Evolutionary conservation across 30 jellyfish, hydroid and myxozoan genomes (phyloP).

Genomic region (Mastigias papua): DNA sequence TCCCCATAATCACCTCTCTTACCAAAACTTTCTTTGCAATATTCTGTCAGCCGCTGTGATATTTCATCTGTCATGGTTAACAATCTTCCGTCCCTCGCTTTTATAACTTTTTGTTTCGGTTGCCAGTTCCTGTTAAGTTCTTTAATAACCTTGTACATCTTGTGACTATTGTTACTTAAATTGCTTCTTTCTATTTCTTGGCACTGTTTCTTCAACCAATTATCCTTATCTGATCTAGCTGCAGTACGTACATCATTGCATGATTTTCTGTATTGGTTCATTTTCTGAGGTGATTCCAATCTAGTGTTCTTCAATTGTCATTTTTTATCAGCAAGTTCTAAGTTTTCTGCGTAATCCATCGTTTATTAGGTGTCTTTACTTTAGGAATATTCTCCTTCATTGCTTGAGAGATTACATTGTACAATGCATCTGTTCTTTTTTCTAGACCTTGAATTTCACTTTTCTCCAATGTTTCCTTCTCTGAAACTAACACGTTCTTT

Average conservation of each 20-base stretch:
- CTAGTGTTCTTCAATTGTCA: background rate
- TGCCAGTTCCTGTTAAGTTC: background rate
- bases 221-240: conserved; percentile 7
- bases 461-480: background rate
- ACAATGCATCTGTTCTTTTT: background rate
- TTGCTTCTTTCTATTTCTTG: background rate
- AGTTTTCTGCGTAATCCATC: background rate
- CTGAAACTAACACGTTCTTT: background rate
- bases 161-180: background rate
- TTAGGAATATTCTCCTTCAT: background rate
- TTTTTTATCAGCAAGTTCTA: background rate
- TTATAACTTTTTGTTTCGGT: background rate
- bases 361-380: background rate
- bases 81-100: background rate
- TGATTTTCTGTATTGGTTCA: background rate
- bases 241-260: background rate
- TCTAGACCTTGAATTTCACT: background rate
- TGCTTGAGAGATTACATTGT: background rate
- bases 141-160: background rate
- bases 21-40: background rate
- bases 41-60: background rate
- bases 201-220: background rate
- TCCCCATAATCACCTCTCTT: background rate
- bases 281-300: background rate
- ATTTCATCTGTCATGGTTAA: background rate